phyloP scores from a whole-genome alignment of 2,797 vertebrate species.

The Chaetodon trifasciatus region DNA sequence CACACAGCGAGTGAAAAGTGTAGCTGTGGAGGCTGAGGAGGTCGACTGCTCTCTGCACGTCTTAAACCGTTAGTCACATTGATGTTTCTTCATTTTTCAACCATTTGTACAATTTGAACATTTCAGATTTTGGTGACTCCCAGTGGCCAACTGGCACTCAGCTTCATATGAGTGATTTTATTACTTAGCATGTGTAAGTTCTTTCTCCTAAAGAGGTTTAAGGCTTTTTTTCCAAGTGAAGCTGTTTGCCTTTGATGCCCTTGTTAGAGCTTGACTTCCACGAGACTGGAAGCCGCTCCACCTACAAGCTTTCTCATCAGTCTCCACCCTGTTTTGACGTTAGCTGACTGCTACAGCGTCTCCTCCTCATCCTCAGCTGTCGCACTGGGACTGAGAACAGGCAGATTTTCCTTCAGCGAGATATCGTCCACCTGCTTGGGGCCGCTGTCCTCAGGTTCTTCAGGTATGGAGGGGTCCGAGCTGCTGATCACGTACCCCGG shows the following conservation, averaged over 20 bases:
- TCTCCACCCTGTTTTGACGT: too few species aligned
- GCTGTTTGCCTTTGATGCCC: neutral
- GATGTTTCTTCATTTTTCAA: neutral
- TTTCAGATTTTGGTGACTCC: neutral
- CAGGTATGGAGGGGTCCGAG: conserved; percentile 85
- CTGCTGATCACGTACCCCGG: conserved; percentile 89
- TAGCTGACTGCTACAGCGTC: conserved; percentile 58
- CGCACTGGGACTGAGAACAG: conserved; percentile 28
- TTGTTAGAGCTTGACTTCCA: conserved; percentile 12
- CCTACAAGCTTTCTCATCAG: neutral
- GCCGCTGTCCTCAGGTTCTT: conserved; percentile 75
- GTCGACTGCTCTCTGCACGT: neutral
- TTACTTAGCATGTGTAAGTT: neutral
- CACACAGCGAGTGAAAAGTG: neutral
- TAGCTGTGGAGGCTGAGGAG: neutral
- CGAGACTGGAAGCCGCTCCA: neutral
- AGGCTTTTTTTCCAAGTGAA: neutral
- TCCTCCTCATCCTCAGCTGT: conserved; percentile 77
- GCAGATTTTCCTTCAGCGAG: conserved; percentile 78
- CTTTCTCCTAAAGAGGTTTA: neutral
- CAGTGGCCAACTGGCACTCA: neutral
- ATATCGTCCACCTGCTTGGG: conserved; percentile 80
- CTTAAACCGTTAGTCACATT: too few species aligned
- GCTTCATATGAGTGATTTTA: too few species aligned
- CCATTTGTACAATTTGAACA: too few species aligned